These are phyloP conservation scores for Luperina nickerlii DNA, from an alignment of 2,888 invertebrate genomes.

Conservation along the genomic window DNA sequence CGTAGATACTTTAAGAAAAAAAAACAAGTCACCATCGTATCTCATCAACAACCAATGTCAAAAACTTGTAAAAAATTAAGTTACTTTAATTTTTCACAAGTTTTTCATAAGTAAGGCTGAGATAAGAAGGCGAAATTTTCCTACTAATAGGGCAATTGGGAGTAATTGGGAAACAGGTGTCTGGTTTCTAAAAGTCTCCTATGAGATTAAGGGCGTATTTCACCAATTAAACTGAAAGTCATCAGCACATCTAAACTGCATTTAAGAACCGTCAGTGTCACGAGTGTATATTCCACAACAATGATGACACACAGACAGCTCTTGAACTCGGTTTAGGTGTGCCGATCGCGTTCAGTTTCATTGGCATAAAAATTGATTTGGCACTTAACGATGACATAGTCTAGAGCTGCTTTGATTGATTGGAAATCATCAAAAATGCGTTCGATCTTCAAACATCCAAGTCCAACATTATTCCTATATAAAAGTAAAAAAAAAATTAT, in stretches of 20 bases:
- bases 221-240: background rate
- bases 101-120: background rate
- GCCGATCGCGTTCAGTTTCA: background rate
- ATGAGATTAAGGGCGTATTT: background rate
- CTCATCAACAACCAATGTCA: background rate
- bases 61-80: background rate
- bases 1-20: background rate
- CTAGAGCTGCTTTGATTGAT: background rate
- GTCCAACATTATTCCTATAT: too few species aligned
- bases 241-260: background rate
- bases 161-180: too few species aligned
- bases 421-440: background rate
- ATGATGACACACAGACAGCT: background rate
- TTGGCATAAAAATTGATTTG: background rate
- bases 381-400: background rate
- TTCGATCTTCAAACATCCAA: background rate
- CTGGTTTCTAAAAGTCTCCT: background rate
- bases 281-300: background rate
- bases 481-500: background rate
- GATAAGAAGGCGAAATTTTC: background rate
- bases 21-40: background rate
- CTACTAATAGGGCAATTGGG: background rate
- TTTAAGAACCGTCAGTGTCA: background rate
- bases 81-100: too few species aligned
- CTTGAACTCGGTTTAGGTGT: background rate